Evolutionary conservation across 2,888 invertebrate species (phyloP).

Genomic region (Epinotia bilunana): DNA sequence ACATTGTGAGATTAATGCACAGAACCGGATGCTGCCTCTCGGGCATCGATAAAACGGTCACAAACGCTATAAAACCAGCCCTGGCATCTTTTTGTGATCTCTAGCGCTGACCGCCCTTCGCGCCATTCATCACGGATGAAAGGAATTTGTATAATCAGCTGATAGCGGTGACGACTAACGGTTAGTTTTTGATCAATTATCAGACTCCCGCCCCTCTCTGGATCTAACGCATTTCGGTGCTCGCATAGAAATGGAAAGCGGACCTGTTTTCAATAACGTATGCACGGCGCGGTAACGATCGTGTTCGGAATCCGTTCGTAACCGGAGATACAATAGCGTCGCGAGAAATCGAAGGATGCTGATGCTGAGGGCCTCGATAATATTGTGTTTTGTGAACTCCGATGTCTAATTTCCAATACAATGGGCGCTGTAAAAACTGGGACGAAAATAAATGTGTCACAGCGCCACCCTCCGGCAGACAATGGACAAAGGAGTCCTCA

Average conservation of each 20-base stretch:
- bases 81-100: slow-evolving; percentile 72
- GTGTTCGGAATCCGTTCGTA: slow-evolving; percentile 57
- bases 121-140: slow-evolving; percentile 78
- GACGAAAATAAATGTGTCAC: slow-evolving; percentile 83
- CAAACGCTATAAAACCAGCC: slow-evolving; percentile 74
- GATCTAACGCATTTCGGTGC: slow-evolving; percentile 66
- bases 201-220: slow-evolving; percentile 52
- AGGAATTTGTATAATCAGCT: slow-evolving; percentile 75
- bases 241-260: slow-evolving; percentile 77
- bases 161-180: slow-evolving; percentile 72
- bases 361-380: slow-evolving; percentile 70
- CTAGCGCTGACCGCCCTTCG: slow-evolving; percentile 70
- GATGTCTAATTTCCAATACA: slow-evolving; percentile 83
- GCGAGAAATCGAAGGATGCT: slow-evolving; percentile 69
- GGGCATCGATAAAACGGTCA: slow-evolving; percentile 77
- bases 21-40: slow-evolving; percentile 82
- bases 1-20: slow-evolving; percentile 78
- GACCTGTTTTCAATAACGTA: slow-evolving; percentile 75
- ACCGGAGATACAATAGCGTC: slow-evolving; percentile 64
- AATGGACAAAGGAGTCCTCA: slow-evolving; percentile 78
- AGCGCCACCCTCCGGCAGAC: slow-evolving; percentile 81
- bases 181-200: slow-evolving; percentile 76
- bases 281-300: slow-evolving; percentile 49
- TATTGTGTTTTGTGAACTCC: slow-evolving; percentile 81
- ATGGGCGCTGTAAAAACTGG: slow-evolving; percentile 79